Percentiles rank a stretch among this genome's conserved stretches.
Conservation (phyloP, 2,113 vertebrate genomes). For the Gymnarchus niloticus region DNA sequence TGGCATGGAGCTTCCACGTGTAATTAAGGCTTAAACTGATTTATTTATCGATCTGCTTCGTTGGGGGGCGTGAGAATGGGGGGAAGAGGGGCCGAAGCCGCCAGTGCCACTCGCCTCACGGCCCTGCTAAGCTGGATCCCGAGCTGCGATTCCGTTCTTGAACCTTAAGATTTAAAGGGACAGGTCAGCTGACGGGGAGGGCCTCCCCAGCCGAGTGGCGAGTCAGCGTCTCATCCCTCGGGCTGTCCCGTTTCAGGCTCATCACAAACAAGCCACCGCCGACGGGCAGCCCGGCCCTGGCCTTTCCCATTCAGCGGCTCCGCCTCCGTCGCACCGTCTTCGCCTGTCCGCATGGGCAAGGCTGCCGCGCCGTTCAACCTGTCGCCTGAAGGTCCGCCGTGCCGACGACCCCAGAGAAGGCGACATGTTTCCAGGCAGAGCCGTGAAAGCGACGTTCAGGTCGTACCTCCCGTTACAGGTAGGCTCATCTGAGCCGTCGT, state of each 20-base stretch:
- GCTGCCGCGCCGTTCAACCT: not conserved
- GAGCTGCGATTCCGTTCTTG: too few species aligned
- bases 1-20: not conserved
- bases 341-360: not conserved
- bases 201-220: not conserved
- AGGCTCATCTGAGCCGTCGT: conserved; percentile 10
- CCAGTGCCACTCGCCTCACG: not conserved
- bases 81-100: not conserved
- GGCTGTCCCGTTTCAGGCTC: not conserved
- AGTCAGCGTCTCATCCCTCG: not conserved
- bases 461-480: conserved; percentile 87
- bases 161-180: not conserved
- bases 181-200: not conserved
- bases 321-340: not conserved
- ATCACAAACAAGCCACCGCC: not conserved
- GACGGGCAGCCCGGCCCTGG: not conserved
- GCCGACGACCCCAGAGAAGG: too few species aligned
- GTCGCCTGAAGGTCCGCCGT: not conserved
- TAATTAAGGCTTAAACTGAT: too few species aligned
- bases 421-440: conserved; percentile 79
- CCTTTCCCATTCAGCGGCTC: not conserved
- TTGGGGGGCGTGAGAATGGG: too few species aligned
- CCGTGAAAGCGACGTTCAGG: conserved; percentile 78
- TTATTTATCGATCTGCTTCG: too few species aligned
- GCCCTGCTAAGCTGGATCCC: too few species aligned